Evolutionary conservation across 2,113 vertebrate species (phyloP).

Genomic region (Esox niger): DNA sequence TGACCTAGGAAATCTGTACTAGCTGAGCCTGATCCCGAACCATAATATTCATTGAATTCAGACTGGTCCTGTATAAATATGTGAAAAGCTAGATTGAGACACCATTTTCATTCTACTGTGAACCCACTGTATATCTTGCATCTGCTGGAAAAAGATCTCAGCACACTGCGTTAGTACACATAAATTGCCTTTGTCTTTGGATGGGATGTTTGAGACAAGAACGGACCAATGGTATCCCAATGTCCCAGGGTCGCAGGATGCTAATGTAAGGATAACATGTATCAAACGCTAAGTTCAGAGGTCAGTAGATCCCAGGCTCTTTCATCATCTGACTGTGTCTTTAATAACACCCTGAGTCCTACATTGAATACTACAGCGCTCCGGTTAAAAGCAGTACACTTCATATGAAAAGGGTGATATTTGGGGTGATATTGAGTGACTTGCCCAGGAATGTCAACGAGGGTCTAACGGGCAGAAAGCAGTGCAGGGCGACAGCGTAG

Average conservation of each 20-base stretch:
- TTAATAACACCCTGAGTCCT: too few relatives aligned
- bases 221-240: constrained; percentile 3
- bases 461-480: too few relatives aligned
- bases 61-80: too few relatives aligned
- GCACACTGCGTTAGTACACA: constrained; percentile 8
- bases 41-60: constrained; percentile 1
- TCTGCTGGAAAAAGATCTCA: constrained; percentile 3
- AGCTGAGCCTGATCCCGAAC: not conserved
- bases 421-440: too few relatives aligned
- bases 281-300: constrained; percentile 59
- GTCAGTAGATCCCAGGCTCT: constrained; percentile 53
- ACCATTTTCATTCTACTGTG: constrained; percentile 23
- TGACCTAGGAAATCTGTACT: not conserved
- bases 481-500: too few relatives aligned
- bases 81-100: too few relatives aligned
- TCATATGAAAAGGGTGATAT: too few relatives aligned
- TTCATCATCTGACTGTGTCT: constrained; percentile 46
- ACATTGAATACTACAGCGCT: too few relatives aligned
- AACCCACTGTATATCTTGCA: constrained; percentile 13
- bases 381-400: not conserved
- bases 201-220: not conserved
- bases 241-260: constrained; percentile 30
- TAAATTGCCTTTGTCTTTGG: constrained; percentile 53
- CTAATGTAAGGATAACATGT: constrained; percentile 50
- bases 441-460: too few relatives aligned